Evolutionary conservation across 2,113 vertebrate species (phyloP), one percentile per base, ranked within the genome.

Genomic region (Ceyx cyanopectus): DNA sequence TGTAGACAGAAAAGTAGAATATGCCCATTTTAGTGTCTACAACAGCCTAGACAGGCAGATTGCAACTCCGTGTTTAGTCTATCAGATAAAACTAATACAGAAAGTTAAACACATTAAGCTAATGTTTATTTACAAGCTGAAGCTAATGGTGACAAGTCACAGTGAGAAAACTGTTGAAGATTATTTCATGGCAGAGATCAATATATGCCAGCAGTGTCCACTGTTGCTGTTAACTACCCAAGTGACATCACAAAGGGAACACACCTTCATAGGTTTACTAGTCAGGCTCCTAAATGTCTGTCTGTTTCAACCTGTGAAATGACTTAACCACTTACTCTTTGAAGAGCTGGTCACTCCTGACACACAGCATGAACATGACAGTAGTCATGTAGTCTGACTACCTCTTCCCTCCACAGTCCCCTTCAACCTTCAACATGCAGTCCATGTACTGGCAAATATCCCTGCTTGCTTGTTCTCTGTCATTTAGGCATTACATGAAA

Each of bases 311-410:
- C 12, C 45, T 40, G 26, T 58, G 22, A 73, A 75, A 86, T 29
- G 9, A 58, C 8, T 79, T 60, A 88, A 46, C 9, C 40, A 40
- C 19, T 19, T n/a, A 10, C 26, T 54, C 37, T 51, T 77, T 46
- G 41, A 81, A 80, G 40, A 66, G 43, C 14, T 61, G 37, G n/a
- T 30, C 18, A 34, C 15, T 79, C 2, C 2, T 53, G 50, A 85
- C 20, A 73, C 0, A 3, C 23, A 27, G 14, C 17, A 56, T 7
- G 8, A 51, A 63, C 8, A 27, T 2, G 30, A 45, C 2, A 1
- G 34, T 17, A 50, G 46, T 37, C 37, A 37, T 10, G 37, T 37
- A 37, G 22, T 58, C 37, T 78, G 53, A 15, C 30, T 74, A 7
- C 11, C 8, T 3, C 17, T 69, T 61, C n/a, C 53, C 32, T 32